Percentiles rank a stretch among this genome's conserved stretches.
Conservation (phyloP, 2,113 vertebrate genomes). For the Micronycteris hirsuta region DNA sequence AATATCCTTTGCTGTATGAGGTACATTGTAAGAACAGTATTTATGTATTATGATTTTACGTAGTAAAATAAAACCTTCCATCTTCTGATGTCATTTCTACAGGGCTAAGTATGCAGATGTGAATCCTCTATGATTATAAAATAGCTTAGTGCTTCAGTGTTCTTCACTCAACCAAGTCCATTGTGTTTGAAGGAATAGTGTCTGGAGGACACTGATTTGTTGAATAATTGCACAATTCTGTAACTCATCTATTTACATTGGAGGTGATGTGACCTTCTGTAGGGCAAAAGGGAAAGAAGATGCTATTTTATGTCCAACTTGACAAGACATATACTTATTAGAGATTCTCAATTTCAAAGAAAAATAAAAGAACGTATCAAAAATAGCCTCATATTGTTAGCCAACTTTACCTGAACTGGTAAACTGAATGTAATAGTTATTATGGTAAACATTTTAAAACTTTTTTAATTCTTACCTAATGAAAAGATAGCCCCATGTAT, state of each 20-base stretch:
- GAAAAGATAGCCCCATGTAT: background rate
- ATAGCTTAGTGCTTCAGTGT: background rate
- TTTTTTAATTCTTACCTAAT: background rate
- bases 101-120: background rate
- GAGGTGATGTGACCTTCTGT: background rate
- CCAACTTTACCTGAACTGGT: background rate
- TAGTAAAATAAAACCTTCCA: background rate
- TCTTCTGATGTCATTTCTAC: background rate
- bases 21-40: background rate
- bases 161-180: background rate
- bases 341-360: background rate
- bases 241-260: background rate
- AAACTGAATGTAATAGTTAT: background rate
- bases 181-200: background rate
- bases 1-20: background rate
- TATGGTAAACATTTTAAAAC: background rate
- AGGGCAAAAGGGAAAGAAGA: background rate
- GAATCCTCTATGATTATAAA: slow-evolving; percentile 14
- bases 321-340: background rate
- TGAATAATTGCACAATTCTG: background rate
- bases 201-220: background rate
- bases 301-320: background rate
- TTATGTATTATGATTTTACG: background rate
- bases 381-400: background rate
- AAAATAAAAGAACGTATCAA: background rate